Percentiles rank a stretch among this genome's conserved stretches.
Conservation (phyloP, 2,888 invertebrate genomes). For the Ditula angustiorana region DNA sequence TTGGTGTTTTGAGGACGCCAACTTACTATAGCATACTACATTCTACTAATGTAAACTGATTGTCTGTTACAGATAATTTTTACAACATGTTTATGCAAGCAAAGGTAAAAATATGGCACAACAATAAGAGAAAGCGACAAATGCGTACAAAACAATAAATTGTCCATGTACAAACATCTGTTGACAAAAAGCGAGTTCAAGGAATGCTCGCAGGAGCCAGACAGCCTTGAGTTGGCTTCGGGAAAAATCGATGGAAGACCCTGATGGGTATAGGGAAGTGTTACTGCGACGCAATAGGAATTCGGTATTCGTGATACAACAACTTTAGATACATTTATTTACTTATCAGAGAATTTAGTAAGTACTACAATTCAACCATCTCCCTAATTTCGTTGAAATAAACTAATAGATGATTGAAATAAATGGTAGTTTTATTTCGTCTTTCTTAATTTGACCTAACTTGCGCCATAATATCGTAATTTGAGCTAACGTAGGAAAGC, state of each 20-base stretch:
- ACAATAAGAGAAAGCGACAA: slow-evolving; percentile 9
- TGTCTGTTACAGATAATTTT: neutral
- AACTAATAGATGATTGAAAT: too few relatives aligned
- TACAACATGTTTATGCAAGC: neutral
- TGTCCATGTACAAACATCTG: slow-evolving; percentile 21
- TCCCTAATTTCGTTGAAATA: too few relatives aligned
- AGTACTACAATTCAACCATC: too few relatives aligned
- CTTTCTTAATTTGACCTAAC: too few relatives aligned
- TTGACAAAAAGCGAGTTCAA: slow-evolving; percentile 26
- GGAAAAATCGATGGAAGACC: slow-evolving; percentile 36
- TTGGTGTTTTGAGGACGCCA: slow-evolving; percentile 3
- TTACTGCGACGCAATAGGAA: slow-evolving; percentile 16
- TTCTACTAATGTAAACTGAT: too few relatives aligned
- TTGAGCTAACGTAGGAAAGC: too few relatives aligned
- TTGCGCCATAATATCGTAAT: too few relatives aligned
- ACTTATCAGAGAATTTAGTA: too few relatives aligned
- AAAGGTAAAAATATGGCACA: neutral
- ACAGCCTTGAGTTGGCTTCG: slow-evolving; percentile 32
- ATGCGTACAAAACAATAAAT: slow-evolving; percentile 1
- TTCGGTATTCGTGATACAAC: neutral
- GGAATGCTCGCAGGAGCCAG: slow-evolving; percentile 13
- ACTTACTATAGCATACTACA: neutral
- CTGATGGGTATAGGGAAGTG: slow-evolving; percentile 3
- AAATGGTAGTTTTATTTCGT: too few relatives aligned
- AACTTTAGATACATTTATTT: too few relatives aligned